Percentiles rank a stretch among this genome's conserved stretches.
Conservation (phyloP, 2,888 invertebrate species). For the Melikaiella ostensackeni region DNA sequence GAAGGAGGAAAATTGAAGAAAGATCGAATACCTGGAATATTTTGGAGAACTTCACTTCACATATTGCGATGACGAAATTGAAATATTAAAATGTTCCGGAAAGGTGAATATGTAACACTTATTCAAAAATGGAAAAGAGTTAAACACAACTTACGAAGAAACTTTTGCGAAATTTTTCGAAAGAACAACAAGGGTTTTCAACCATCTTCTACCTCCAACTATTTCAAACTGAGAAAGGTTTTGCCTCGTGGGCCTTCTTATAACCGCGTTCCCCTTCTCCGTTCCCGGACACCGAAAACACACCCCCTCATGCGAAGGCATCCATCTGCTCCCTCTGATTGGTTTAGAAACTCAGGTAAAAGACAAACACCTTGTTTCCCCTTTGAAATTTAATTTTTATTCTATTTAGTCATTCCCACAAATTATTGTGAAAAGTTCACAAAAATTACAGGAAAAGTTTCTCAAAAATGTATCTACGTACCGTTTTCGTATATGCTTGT, state of each 20-base stretch:
- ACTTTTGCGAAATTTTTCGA: not conserved
- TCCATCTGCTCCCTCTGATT: constrained; percentile 39
- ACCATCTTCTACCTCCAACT: not conserved
- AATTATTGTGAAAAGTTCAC: not conserved
- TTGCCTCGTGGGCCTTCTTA: constrained; percentile 40
- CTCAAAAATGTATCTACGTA: no score
- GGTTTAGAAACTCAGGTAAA: constrained; percentile 46
- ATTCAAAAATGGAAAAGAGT: not conserved
- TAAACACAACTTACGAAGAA: no score
- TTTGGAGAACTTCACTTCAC: not conserved
- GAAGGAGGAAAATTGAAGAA: not conserved
- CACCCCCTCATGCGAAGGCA: not conserved
- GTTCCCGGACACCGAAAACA: not conserved
- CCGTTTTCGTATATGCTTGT: no score
- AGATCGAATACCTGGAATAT: not conserved
- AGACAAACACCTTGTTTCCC: not conserved
- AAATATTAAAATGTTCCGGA: not conserved
- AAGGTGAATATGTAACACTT: not conserved
- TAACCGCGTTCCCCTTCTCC: constrained; percentile 8
- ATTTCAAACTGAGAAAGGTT: not conserved
- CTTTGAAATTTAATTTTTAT: not conserved
- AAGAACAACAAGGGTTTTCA: not conserved
- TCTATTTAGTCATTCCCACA: not conserved
- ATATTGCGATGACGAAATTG: no score
- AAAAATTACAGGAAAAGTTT: not conserved